phyloP scores from a whole-genome alignment of 2,797 vertebrate genomes.

The Tarsius wallacei region DNA sequence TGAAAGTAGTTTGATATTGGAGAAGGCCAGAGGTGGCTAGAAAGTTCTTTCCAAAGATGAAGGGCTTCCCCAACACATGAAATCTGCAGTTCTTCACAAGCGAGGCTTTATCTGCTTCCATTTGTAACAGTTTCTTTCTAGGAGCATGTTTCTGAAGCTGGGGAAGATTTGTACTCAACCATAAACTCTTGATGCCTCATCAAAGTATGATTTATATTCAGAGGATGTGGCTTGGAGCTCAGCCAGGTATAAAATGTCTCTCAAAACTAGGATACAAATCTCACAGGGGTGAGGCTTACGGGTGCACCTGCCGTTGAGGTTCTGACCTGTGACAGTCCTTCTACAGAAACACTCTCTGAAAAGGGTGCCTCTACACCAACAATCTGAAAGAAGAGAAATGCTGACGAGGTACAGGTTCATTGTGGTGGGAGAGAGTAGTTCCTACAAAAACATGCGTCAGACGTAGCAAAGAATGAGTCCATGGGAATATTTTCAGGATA shows the following conservation, averaged over 20 bases:
- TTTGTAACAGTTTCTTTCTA: background rate
- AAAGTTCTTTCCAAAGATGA: background rate
- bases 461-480: background rate
- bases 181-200: background rate
- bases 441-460: background rate
- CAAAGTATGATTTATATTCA: background rate
- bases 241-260: background rate
- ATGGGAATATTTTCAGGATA: background rate
- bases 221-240: background rate
- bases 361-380: background rate
- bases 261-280: background rate
- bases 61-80: background rate
- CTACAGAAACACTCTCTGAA: background rate
- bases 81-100: background rate
- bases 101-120: background rate
- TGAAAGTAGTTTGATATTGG: background rate
- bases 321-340: background rate
- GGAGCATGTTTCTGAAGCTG: background rate
- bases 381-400: slow-evolving; percentile 17
- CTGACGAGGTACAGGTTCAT: background rate
- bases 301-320: background rate
- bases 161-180: background rate
- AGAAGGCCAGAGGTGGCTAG: background rate
- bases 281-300: background rate
- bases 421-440: background rate